phyloP scores from a whole-genome alignment of 2,888 invertebrate genomes.

The Drosophila niveifrons region DNA sequence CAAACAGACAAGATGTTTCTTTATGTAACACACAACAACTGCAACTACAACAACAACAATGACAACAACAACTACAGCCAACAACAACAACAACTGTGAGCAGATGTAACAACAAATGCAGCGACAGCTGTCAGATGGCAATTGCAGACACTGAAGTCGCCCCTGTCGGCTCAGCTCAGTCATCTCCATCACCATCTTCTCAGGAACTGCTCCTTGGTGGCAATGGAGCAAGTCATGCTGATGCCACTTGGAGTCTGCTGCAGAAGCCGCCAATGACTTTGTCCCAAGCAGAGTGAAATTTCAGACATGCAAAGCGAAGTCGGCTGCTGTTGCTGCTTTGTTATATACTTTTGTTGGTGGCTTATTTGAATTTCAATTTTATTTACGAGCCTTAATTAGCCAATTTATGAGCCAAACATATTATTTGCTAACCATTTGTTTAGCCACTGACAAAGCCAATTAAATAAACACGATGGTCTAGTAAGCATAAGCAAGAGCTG shows the following conservation, averaged over 20 bases:
- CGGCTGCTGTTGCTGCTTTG: neutral
- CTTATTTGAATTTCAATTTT: conserved; percentile 36
- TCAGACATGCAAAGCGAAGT: neutral
- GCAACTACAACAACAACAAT: conserved; percentile 12
- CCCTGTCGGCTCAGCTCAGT: conserved; percentile 30
- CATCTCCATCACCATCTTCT: conserved; percentile 11
- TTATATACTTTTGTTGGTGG: conserved; percentile 15
- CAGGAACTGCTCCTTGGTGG: conserved; percentile 28
- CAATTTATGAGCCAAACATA: conserved; percentile 56
- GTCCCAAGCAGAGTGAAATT: conserved; percentile 8
- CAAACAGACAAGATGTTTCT: conserved; percentile 69
- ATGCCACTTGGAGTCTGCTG: conserved; percentile 14
- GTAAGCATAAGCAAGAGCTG: neutral
- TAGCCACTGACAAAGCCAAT: conserved; percentile 7
- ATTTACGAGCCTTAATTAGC: conserved; percentile 52
- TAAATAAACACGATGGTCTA: neutral
- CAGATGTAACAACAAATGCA: conserved; percentile 66
- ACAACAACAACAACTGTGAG: conserved; percentile 27
- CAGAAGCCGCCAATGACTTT: conserved; percentile 24
- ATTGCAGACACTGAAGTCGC: conserved; percentile 35
- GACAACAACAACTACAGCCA: conserved; percentile 12
- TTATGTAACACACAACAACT: conserved; percentile 64
- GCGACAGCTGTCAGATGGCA: conserved; percentile 45
- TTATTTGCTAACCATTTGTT: conserved; percentile 49
- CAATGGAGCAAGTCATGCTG: conserved; percentile 50